Percentiles rank a stretch among this genome's conserved stretches.
Conservation (phyloP, 2,113 vertebrate species). For the Himantopus leucocephalus region DNA sequence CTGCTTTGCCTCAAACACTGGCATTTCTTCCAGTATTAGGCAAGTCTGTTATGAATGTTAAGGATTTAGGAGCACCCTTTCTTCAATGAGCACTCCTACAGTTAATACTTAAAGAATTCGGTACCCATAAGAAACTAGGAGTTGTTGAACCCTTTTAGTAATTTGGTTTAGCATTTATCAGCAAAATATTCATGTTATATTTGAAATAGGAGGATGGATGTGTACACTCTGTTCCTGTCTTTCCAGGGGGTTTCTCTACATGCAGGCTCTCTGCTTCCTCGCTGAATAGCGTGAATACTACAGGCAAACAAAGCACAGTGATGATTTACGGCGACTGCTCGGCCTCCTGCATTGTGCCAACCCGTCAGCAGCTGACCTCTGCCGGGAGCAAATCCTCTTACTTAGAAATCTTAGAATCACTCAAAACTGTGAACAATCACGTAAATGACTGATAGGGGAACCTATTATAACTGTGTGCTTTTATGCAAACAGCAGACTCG, state of each 20-base stretch:
- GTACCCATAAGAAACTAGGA: neutral
- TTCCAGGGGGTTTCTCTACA: neutral
- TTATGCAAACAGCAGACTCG: neutral
- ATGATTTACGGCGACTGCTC: neutral
- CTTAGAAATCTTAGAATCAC: neutral
- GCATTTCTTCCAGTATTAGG: neutral
- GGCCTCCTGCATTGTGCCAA: neutral
- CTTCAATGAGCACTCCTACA: neutral
- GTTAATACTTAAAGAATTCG: neutral
- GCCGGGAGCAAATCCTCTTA: neutral
- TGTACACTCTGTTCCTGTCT: neutral
- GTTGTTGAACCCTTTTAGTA: neutral
- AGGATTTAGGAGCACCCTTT: neutral
- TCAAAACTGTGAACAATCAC: neutral
- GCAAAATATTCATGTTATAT: neutral
- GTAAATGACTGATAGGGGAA: neutral
- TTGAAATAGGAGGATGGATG: neutral
- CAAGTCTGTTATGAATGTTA: neutral
- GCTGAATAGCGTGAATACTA: neutral
- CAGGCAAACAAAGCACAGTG: neutral
- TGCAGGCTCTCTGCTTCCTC: neutral
- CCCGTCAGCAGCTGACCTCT: neutral
- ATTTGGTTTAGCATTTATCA: neutral
- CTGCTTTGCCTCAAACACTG: neutral
- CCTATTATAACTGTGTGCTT: neutral